Conservation (phyloP, 1,140 invertebrate species). For the Spodoptera litura region DNA sequence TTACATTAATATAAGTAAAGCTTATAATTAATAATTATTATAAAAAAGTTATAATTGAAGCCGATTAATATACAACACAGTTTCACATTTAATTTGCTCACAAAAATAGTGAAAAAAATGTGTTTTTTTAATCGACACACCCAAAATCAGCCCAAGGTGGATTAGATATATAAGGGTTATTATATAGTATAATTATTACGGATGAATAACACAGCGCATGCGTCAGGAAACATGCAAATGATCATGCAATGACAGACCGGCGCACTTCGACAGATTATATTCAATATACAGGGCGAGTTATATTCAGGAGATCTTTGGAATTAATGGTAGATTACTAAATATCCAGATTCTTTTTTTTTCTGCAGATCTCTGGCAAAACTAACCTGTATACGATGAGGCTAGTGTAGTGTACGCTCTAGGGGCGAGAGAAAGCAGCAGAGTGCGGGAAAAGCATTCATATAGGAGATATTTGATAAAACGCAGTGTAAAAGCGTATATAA, state of each 20-base stretch:
- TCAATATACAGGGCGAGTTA: not conserved
- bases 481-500: slow-evolving; percentile 1
- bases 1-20: not conserved
- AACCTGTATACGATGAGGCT: slow-evolving; percentile 1
- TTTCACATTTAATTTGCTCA: slow-evolving; percentile 14
- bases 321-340: not conserved
- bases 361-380: not conserved
- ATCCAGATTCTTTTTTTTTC: not conserved
- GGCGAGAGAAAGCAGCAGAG: slow-evolving; percentile 8
- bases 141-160: slow-evolving; percentile 16
- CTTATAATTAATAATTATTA: not conserved
- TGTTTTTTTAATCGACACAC: slow-evolving; percentile 18
- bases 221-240: slow-evolving; percentile 59
- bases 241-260: slow-evolving; percentile 59
- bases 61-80: slow-evolving; percentile 46
- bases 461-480: not conserved
- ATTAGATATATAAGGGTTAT: not conserved
- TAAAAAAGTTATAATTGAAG: slow-evolving; percentile 39
- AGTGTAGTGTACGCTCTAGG: slow-evolving; percentile 9
- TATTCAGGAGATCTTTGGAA: not conserved
- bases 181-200: slow-evolving; percentile 15
- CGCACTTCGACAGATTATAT: slow-evolving; percentile 36
- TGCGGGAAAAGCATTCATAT: slow-evolving; percentile 28
- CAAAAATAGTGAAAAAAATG: not conserved
- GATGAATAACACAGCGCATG: slow-evolving; percentile 60